These are phyloP conservation scores for Xestia xanthographa DNA, from an alignment of 2,888 invertebrate species.

Conservation along the genomic window DNA sequence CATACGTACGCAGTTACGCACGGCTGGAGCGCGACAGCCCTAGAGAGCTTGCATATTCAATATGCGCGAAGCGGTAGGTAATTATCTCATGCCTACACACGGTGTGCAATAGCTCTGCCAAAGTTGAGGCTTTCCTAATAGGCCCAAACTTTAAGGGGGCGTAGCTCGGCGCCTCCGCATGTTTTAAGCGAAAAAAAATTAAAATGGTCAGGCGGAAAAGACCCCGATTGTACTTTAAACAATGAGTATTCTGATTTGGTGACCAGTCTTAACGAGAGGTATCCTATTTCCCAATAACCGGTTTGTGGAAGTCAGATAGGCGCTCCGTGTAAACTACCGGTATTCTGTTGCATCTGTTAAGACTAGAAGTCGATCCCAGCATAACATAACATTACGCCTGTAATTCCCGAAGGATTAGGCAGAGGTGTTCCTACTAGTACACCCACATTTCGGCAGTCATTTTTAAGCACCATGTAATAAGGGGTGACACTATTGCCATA, in stretches of 20 bases:
- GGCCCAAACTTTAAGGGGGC: too few relatives aligned
- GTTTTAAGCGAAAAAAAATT: too few relatives aligned
- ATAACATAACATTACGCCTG: neutral
- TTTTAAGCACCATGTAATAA: neutral
- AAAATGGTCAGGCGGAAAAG: too few relatives aligned
- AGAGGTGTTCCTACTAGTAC: neutral
- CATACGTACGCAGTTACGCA: too few relatives aligned
- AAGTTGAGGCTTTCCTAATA: too few relatives aligned
- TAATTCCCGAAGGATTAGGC: too few relatives aligned
- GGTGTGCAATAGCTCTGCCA: too few relatives aligned
- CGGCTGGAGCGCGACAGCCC: too few relatives aligned
- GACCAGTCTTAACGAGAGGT: neutral
- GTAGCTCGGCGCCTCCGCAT: too few relatives aligned
- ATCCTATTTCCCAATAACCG: neutral
- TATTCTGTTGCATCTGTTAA: neutral
- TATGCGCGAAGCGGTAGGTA: too few relatives aligned
- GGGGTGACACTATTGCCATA: neutral
- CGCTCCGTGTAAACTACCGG: neutral
- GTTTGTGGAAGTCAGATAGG: neutral
- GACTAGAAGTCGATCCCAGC: neutral
- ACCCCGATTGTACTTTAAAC: neutral
- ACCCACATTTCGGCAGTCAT: neutral
- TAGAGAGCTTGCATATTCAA: too few relatives aligned
- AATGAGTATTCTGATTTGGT: neutral
- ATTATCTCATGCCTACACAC: too few relatives aligned